phyloP scores from a whole-genome alignment of 2,113 vertebrate genomes.

The Castor canadensis region DNA sequence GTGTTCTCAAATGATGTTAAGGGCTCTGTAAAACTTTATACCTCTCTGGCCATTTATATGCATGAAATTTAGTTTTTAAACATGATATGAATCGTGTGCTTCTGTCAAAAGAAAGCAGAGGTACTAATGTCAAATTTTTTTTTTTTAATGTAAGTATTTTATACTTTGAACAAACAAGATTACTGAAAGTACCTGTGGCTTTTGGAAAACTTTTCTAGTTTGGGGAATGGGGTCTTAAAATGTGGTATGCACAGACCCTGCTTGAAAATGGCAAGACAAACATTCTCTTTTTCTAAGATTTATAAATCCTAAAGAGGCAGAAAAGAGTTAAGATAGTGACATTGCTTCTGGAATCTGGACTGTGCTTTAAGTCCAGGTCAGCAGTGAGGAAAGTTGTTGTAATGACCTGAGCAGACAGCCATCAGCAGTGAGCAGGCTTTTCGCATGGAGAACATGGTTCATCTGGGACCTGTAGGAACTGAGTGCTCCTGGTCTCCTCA shows the following conservation, averaged over 20 bases:
- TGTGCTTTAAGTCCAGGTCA: background rate
- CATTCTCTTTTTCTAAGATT: conserved; percentile 34
- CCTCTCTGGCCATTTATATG: conserved; percentile 63
- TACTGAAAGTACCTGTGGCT: conserved; percentile 61
- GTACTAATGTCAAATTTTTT: conserved; percentile 58
- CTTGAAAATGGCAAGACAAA: conserved; percentile 45
- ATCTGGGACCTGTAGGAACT: background rate
- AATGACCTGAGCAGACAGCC: conserved; percentile 14
- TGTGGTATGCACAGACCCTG: conserved; percentile 23
- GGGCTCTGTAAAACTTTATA: conserved; percentile 70
- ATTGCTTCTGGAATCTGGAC: conserved; percentile 25
- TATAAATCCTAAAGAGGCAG: background rate
- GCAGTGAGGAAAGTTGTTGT: background rate
- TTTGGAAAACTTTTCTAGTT: conserved; percentile 61
- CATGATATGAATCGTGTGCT: conserved; percentile 41
- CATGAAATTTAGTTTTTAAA: conserved; percentile 66
- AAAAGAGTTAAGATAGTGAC: background rate
- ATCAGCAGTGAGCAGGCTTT: background rate
- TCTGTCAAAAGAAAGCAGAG: conserved; percentile 36
- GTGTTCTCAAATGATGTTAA: conserved; percentile 72
- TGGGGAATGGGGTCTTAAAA: conserved; percentile 34
- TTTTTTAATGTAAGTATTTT: conserved; percentile 65
- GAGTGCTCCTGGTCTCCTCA: background rate
- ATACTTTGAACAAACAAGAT: conserved; percentile 67
- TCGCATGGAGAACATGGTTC: background rate